phyloP scores from a whole-genome alignment of 1,140 invertebrate species.

The Drosophila pseudoobscura region DNA sequence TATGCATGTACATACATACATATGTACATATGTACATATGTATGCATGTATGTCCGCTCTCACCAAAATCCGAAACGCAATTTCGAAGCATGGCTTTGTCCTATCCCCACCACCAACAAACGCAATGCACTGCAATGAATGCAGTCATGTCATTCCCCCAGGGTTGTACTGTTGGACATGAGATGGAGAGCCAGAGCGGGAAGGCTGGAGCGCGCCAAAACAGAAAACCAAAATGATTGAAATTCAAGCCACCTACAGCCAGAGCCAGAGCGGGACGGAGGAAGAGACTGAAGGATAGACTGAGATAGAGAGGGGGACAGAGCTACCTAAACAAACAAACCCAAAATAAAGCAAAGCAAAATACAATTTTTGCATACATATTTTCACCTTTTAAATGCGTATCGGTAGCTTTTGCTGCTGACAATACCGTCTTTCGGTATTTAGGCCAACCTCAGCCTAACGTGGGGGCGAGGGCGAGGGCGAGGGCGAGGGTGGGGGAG shows the following conservation, averaged over 20 bases:
- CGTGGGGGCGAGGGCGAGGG: too few relatives aligned
- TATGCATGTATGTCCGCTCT: too few relatives aligned
- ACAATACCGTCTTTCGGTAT: constrained; percentile 45
- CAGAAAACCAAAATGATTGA: constrained; percentile 39
- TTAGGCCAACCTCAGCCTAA: constrained; percentile 34
- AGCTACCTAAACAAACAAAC: not conserved
- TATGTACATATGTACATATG: too few relatives aligned
- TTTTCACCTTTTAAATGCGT: constrained; percentile 50
- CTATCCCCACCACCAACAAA: too few relatives aligned
- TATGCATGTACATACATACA: not conserved
- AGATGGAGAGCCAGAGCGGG: too few relatives aligned
- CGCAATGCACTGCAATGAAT: too few relatives aligned
- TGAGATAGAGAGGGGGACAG: not conserved
- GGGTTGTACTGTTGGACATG: too few relatives aligned
- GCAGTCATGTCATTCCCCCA: too few relatives aligned
- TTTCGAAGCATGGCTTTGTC: too few relatives aligned
- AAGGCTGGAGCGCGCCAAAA: not conserved
- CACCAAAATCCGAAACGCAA: too few relatives aligned
- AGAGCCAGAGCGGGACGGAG: constrained; percentile 1
- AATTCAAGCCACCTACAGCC: constrained; percentile 52
- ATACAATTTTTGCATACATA: constrained; percentile 58
- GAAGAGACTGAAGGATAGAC: constrained; percentile 5
- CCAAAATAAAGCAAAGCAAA: constrained; percentile 1
- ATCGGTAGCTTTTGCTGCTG: constrained; percentile 11
- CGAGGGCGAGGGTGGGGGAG: too few relatives aligned